These are phyloP conservation scores for Aradophagus sp. DNA, from an alignment of 1,140 invertebrate species.

Conservation along the genomic window DNA sequence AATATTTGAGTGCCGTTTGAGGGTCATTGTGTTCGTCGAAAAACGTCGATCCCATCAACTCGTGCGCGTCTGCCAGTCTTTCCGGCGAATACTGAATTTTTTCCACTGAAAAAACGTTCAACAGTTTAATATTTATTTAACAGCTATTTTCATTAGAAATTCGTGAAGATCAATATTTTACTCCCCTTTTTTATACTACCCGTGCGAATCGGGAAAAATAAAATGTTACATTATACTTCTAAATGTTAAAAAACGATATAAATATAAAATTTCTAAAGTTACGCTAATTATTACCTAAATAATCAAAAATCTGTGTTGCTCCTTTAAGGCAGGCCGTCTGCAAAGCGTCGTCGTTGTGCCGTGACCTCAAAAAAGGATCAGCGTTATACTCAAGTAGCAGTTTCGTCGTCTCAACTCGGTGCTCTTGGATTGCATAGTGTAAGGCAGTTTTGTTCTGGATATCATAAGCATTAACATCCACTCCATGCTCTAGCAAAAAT, in stretches of 20 bases:
- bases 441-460: constrained; percentile 93
- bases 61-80: constrained; percentile 86
- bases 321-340: constrained; percentile 93
- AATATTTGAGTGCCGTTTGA: constrained; percentile 78
- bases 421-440: constrained; percentile 95
- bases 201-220: too few relatives aligned
- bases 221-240: too few relatives aligned
- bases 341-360: constrained; percentile 91
- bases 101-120: constrained; percentile 59
- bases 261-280: too few relatives aligned
- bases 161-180: too few relatives aligned
- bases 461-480: constrained; percentile 89
- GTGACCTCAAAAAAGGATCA: constrained; percentile 83
- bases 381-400: constrained; percentile 87
- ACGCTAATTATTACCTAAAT: constrained; percentile 82
- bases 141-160: too few relatives aligned
- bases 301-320: constrained; percentile 86
- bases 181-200: too few relatives aligned
- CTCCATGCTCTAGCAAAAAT: constrained; percentile 85
- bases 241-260: too few relatives aligned
- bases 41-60: constrained; percentile 88
- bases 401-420: constrained; percentile 88
- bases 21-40: constrained; percentile 88
- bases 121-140: too few relatives aligned
- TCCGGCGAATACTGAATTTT: constrained; percentile 78